Percentiles rank a stretch among this genome's conserved stretches.
phyloP scores from a whole-genome alignment of 2,888 invertebrate species.

The Labia minor region DNA sequence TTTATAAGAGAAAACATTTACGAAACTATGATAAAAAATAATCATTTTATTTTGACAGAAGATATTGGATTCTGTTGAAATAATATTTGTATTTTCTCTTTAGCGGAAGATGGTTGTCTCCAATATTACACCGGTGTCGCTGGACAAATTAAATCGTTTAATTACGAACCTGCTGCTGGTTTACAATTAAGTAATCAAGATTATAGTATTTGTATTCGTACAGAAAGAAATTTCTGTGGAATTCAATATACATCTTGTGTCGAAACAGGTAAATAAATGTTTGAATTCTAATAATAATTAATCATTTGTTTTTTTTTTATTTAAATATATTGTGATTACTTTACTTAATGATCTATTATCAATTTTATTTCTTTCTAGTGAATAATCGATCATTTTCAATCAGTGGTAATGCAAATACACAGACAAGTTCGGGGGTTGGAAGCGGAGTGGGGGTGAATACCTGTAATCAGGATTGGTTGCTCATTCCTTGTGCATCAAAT shows the following conservation, averaged over 20 bases:
- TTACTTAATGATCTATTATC: background rate
- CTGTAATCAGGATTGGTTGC: constrained; percentile 67
- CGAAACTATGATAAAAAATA: too few species aligned
- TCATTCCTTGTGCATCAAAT: constrained; percentile 66
- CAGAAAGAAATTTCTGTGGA: constrained; percentile 77
- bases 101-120: constrained; percentile 65
- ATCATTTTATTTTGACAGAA: too few species aligned
- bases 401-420: constrained; percentile 28
- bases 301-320: background rate
- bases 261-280: constrained; percentile 45
- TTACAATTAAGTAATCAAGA: constrained; percentile 78
- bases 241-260: constrained; percentile 70
- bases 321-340: too few species aligned
- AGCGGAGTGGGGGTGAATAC: constrained; percentile 53
- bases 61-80: too few species aligned
- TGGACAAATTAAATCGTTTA: constrained; percentile 71
- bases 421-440: constrained; percentile 56
- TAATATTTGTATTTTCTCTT: constrained; percentile 16
- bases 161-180: constrained; percentile 65
- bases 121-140: constrained; percentile 70
- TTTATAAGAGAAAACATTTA: too few species aligned
- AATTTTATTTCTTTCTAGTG: constrained; percentile 36
- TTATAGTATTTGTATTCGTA: constrained; percentile 74
- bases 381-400: constrained; percentile 41
- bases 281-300: too few species aligned